Base-by-base conservation (phyloP, 2,888 invertebrate genomes). In the Euclidia mi region DNA sequence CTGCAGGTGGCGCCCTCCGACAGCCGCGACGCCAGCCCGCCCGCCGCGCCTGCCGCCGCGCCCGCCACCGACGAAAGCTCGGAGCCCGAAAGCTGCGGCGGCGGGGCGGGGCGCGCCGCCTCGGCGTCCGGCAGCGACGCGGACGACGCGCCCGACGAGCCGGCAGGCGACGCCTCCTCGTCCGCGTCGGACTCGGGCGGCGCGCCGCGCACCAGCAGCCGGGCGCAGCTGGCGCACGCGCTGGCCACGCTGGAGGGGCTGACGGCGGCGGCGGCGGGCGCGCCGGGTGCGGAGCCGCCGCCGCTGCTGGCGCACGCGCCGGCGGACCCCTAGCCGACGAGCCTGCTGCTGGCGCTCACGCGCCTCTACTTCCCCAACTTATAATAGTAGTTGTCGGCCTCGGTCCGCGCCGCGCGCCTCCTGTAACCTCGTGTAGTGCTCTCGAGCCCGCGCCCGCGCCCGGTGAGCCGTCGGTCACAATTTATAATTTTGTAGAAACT, bases 1-100 rank as follows among this genome's bases (percentile, higher is more conserved):
- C 68, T 87, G 28, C 71, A 71, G 46, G 65, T 64, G 10, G 53
- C 70, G 10, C 56, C 67, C 9, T 83, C 84, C 83, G 52, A 35
- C 43, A 51, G 42, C 10, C 20, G 38, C 6, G 18, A 0, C 9
- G 14, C 1, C 11, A 15, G 2, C 31, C 2, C 9, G 35, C 14
- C 3, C 7, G n/a, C 3, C 35, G 12, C n/a, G 11, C n/a, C 1
- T 14, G 35, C 14, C 2, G 4, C 6, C 3, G 6, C 17, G 1
- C 20, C n/a, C n/a, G 28, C 78, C 86, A 90, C 89, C 29, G 91
- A 90, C 34, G 90, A 89, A 25, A 76, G 52, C 9, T 84, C 87
- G 0, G 89, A 87, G 51, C 76, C 82, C 15, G 91, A 88, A 47
- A 64, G 57, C 69, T 43, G 55, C 20, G 20, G 78, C 18, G 59